These are phyloP conservation scores for Drosophila repleta DNA, from an alignment of 1,140 invertebrate species.

Conservation along the genomic window DNA sequence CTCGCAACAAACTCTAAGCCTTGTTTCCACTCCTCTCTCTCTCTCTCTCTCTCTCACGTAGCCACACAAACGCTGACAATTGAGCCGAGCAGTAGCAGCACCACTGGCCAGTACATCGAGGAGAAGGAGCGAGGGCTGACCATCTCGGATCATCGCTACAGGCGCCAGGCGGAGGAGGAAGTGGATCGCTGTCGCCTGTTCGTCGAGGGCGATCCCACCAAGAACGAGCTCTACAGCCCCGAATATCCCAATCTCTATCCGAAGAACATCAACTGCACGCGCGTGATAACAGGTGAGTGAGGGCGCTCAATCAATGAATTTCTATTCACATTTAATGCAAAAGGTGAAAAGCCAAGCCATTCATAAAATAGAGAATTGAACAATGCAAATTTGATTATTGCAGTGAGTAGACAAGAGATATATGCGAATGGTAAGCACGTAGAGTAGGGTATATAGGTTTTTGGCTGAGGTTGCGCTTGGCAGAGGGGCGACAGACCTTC, in stretches of 20 bases:
- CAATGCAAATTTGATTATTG: too few species aligned
- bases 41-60: too few species aligned
- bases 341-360: too few species aligned
- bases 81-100: background rate
- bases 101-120: background rate
- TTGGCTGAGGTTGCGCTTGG: too few species aligned
- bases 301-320: too few species aligned
- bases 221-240: constrained; percentile 90
- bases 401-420: too few species aligned
- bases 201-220: constrained; percentile 85
- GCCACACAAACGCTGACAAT: constrained; percentile 18
- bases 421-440: too few species aligned
- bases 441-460: too few species aligned
- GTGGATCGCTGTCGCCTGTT: constrained; percentile 84
- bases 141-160: constrained; percentile 35
- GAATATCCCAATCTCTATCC: constrained; percentile 89
- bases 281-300: constrained; percentile 89
- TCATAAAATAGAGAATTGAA: too few species aligned
- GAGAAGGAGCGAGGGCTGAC: constrained; percentile 26
- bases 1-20: constrained; percentile 16
- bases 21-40: background rate
- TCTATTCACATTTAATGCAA: too few species aligned
- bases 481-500: too few species aligned
- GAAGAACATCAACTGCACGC: constrained; percentile 89
- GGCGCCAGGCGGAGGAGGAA: constrained; percentile 59